Conservation (phyloP, 2,888 invertebrate species). For the Pterostichus niger region DNA sequence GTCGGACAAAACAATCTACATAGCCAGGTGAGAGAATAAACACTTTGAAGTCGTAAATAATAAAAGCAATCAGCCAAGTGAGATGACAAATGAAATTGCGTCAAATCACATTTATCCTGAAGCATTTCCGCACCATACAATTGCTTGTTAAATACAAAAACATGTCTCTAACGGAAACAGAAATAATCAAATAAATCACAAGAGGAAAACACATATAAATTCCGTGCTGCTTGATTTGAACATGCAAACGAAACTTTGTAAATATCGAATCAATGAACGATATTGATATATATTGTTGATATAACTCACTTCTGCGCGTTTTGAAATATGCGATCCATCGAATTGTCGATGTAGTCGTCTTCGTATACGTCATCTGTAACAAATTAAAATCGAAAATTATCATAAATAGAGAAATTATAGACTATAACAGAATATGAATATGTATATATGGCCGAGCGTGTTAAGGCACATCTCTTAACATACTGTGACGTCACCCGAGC, state of each 20-base stretch:
- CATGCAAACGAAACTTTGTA: background rate
- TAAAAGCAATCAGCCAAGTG: constrained; percentile 8
- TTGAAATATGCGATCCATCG: constrained; percentile 83
- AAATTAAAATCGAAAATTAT: no score
- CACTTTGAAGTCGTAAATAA: constrained; percentile 21
- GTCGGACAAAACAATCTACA: background rate
- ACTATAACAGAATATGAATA: no score
- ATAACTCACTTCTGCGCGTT: constrained; percentile 85
- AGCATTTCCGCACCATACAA: constrained; percentile 36
- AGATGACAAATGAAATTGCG: constrained; percentile 1
- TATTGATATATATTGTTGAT: constrained; percentile 11
- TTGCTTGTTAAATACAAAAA: constrained; percentile 7
- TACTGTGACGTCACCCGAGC: no score
- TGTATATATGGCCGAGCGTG: no score
- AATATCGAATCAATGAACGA: background rate
- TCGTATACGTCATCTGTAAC: constrained; percentile 76
- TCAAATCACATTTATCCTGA: constrained; percentile 27
- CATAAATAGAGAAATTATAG: no score
- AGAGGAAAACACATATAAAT: constrained; percentile 8
- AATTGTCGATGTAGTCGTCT: constrained; percentile 85
- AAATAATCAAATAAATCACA: constrained; percentile 35
- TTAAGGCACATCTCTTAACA: no score
- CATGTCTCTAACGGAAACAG: background rate
- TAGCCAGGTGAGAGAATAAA: constrained; percentile 1
- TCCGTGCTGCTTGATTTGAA: background rate